phyloP scores from a whole-genome alignment of 1,140 invertebrate genomes.

The Leptinotarsa defecta region DNA sequence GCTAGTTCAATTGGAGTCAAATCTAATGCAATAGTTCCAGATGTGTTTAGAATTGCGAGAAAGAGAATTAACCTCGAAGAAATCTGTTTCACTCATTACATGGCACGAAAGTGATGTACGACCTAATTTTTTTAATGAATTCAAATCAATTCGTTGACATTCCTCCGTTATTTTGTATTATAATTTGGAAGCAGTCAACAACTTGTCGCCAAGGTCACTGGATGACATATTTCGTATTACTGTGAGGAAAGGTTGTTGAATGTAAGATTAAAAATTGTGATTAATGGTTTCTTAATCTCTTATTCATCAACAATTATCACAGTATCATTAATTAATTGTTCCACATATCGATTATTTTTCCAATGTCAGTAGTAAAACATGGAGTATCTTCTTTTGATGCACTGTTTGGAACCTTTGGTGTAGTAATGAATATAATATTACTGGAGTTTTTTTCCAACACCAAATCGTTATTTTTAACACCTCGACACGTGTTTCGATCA shows the following conservation, averaged over 20 bases:
- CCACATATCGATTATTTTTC: too few species aligned
- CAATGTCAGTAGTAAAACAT: too few species aligned
- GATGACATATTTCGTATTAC: neutral
- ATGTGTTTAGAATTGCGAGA: neutral
- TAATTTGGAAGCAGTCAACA: neutral
- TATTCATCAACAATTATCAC: neutral
- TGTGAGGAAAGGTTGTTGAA: neutral
- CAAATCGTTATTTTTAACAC: too few species aligned
- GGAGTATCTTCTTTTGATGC: too few species aligned
- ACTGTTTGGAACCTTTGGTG: too few species aligned
- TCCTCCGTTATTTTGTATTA: neutral
- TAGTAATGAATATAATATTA: too few species aligned
- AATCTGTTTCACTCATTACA: constrained; percentile 1
- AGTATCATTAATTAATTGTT: too few species aligned
- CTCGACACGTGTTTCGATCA: too few species aligned
- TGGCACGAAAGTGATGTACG: neutral
- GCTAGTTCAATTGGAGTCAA: neutral
- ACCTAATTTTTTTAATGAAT: constrained; percentile 3
- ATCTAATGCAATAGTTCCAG: neutral
- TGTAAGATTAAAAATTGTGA: neutral
- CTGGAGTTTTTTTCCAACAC: too few species aligned
- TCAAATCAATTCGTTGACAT: neutral
- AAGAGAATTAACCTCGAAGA: neutral
- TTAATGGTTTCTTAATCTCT: neutral
- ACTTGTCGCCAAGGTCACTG: neutral